Evolutionary conservation across 2,797 vertebrate species (phyloP), one percentile per base, ranked within the genome.

Genomic region (Ceryle rudis): DNA sequence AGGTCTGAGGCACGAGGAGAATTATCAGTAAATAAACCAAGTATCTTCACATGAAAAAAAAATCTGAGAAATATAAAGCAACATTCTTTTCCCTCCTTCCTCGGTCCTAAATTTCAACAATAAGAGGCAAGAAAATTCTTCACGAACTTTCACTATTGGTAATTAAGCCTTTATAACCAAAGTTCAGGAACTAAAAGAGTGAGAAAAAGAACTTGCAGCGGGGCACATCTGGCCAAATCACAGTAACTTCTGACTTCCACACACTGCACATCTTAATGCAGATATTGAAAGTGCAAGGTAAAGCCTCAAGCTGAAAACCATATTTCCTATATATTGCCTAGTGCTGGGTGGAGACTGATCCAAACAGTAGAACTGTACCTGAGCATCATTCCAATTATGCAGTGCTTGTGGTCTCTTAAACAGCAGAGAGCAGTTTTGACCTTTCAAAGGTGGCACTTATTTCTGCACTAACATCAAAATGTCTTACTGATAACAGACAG

Each of bases 251-350:
- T 7, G 4, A 14, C 70, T 81, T 49, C 62, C 37, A 37, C 26
- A 28, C 4, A 4, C 21, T n/a, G n/a, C n/a, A 14, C 9, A 62
- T 15, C 54, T 49, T 33, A 57, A 18, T 31, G 41, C 33, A 49
- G 47, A 49, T 20, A 14, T 18, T 71, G 44, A 67, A 95, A 85
- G 74, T 2, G 6, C 33, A 90, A 70, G 11, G 28, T 70, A 77
- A 89, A 74, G 14, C 22, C 61, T 29, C 6, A 35, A 44, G 37
- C 20, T 22, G 60, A 70, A 82, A 58, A 35, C 29, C 10, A 0
- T 0, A 25, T 21, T 73, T 70, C 39, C 37, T 23, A 14, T 9
- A 2, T 26, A 29, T 10, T 35, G 22, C 9, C 15, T 0, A 37
- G n/a, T 2, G 22, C 2, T 74, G 28, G 3, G 1, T 28, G 25